Base-by-base conservation (phyloP, 2,797 vertebrate genomes). In the Chloroceryle amazona region DNA sequence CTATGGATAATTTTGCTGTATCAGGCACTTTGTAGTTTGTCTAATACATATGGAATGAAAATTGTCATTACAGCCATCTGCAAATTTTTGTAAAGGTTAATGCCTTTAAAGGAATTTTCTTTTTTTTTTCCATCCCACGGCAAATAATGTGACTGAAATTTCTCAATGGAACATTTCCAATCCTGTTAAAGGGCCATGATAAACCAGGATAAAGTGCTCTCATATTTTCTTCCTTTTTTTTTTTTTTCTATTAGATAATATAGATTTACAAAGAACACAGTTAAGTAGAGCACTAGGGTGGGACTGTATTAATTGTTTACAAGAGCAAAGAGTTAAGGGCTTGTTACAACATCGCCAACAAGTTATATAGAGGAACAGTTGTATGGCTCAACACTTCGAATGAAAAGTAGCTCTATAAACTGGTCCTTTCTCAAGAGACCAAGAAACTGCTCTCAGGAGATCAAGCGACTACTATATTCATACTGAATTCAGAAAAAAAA, bases 61-160 rank as follows among this genome's bases (percentile, higher is more conserved):
- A 90, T 83, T 82, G 70, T 42, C 79, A 54, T 82, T 94, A 58
- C 58, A 89, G 11, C 26, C 70, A 88, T 84, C 88, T 95, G 86
- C 51, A 86, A n/a, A 51, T 86, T 81, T 93, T 94, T 86, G 35
- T 87, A 76, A 92, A 94, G 75, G 83, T 95, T 96, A 96, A 94
- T 94, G 42, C 8, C 26, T 94, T 82, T 55, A 73, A 74, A 90
- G 63, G 20, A 86, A 37, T 87, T 80, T 66, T 61, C 5, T 39
- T 68, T 73, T 23, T 79, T 80, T 80, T 52, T 81, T 2, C 41
- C 26, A 29, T 83, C 39, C 35, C 62, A 35, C 16, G 76, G 31
- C n/a, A 92, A 92, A 90, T 65, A 71, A 86, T 28, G 25, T 16
- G 70, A 58, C 67, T 72, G 67, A 21, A 90, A 12, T 85, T 88